These are phyloP conservation scores for Takifugu rubripes DNA, from an alignment of 2,797 vertebrate species.

Conservation along the genomic window DNA sequence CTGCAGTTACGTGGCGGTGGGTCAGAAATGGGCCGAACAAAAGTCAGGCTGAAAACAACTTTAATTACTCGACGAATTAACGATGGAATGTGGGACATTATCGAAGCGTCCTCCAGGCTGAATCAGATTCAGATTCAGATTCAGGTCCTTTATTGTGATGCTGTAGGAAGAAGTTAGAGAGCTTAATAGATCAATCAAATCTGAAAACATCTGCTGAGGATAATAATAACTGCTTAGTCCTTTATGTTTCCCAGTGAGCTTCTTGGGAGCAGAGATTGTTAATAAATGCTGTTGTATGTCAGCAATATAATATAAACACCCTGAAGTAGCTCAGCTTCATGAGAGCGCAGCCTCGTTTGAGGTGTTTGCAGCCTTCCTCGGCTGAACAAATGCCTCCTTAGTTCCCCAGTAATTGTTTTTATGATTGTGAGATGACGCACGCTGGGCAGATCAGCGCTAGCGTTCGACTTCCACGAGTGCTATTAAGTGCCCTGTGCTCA, in stretches of 20 bases:
- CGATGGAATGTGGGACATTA: neutral
- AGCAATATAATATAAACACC: neutral
- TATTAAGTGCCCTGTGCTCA: constrained; percentile 49
- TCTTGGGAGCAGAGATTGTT: no score
- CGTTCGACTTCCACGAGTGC: constrained; percentile 43
- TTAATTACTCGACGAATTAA: neutral
- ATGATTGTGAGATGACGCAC: constrained; percentile 54
- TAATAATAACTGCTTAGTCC: neutral
- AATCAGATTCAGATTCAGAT: neutral
- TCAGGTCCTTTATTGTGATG: constrained; percentile 34
- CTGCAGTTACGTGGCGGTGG: no score
- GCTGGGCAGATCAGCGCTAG: constrained; percentile 43
- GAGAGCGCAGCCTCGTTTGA: neutral
- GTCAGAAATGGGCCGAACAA: no score
- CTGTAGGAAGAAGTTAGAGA: constrained; percentile 38
- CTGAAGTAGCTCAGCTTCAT: constrained; percentile 1
- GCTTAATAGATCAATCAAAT: constrained; percentile 21
- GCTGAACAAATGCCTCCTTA: constrained; percentile 9
- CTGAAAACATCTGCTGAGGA: constrained; percentile 10
- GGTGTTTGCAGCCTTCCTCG: neutral
- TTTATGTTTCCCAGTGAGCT: no score
- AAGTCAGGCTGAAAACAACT: no score
- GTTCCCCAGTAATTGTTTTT: constrained; percentile 48
- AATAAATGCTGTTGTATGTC: no score
- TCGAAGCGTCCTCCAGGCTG: neutral